Percentiles rank a stretch among this genome's conserved stretches.
phyloP scores from a whole-genome alignment of 2,888 invertebrate genomes.

The Pseudococcus viburni region DNA sequence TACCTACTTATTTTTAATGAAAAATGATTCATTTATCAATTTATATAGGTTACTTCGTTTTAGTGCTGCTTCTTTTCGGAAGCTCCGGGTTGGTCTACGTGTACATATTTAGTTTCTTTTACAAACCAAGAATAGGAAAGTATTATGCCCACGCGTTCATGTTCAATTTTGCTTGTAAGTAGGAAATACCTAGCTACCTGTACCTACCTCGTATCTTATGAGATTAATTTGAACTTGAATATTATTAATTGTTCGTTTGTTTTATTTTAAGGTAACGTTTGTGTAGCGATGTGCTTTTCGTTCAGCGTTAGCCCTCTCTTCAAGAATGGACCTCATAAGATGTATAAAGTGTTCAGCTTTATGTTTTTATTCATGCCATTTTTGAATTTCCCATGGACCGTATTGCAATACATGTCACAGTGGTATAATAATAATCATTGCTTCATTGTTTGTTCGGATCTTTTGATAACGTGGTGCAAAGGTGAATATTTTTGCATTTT shows the following conservation, averaged over 20 bases:
- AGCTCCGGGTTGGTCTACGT: neutral
- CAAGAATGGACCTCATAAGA: neutral
- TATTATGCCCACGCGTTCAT: neutral
- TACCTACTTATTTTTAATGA: too few species aligned
- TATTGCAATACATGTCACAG: neutral
- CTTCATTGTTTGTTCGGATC: neutral
- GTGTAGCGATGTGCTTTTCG: neutral
- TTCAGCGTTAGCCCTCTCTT: neutral
- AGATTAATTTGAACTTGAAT: too few species aligned
- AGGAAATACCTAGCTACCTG: too few species aligned
- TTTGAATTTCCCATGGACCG: neutral
- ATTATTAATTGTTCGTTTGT: neutral
- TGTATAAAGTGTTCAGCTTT: constrained; percentile 48
- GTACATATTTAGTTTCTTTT: neutral
- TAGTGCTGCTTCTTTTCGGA: neutral
- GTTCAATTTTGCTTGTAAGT: constrained; percentile 26
- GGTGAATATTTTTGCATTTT: neutral
- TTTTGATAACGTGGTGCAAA: neutral
- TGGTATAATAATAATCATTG: constrained; percentile 14
- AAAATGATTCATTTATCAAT: too few species aligned
- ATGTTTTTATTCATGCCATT: constrained; percentile 61
- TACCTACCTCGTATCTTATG: too few species aligned
- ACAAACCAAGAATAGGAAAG: neutral
- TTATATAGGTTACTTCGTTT: neutral
- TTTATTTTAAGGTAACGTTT: neutral